Conservation (phyloP, 1,140 invertebrate species). For the Wasmannia auropunctata region DNA sequence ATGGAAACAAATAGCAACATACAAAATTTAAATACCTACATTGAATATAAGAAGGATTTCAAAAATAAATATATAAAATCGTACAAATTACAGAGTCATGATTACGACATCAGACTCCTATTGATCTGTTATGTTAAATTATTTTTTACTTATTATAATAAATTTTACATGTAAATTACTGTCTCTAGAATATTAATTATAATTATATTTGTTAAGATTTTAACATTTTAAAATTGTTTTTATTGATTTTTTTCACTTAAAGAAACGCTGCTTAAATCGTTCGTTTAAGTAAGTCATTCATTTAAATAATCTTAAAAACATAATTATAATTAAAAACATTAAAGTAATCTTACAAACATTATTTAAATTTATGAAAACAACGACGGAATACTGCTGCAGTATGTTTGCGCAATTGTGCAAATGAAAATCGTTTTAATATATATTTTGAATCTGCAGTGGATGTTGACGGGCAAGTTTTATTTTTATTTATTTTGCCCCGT, state of each 20-base stretch:
- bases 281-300: not conserved
- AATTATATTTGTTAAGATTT: too few species aligned
- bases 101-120: not conserved
- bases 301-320: too few species aligned
- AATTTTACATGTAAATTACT: too few species aligned
- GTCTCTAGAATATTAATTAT: too few species aligned
- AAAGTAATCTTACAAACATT: too few species aligned
- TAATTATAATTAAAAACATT: too few species aligned
- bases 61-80: not conserved
- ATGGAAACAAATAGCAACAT: too few species aligned
- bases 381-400: too few species aligned
- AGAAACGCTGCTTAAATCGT: not conserved
- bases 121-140: not conserved
- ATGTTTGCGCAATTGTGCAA: not conserved
- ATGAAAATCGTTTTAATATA: not conserved
- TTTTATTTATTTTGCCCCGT: not conserved
- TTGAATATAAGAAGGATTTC: not conserved
- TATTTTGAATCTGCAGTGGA: not conserved
- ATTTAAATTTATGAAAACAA: not conserved
- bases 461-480: not conserved
- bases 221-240: too few species aligned
- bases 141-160: too few species aligned
- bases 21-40: not conserved
- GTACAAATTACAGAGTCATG: not conserved
- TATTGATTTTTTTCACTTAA: not conserved